Evolutionary conservation across 1,140 invertebrate genomes (phyloP), one percentile per base, ranked within the genome.

Genomic region (Rhizoglyphus robini): DNA sequence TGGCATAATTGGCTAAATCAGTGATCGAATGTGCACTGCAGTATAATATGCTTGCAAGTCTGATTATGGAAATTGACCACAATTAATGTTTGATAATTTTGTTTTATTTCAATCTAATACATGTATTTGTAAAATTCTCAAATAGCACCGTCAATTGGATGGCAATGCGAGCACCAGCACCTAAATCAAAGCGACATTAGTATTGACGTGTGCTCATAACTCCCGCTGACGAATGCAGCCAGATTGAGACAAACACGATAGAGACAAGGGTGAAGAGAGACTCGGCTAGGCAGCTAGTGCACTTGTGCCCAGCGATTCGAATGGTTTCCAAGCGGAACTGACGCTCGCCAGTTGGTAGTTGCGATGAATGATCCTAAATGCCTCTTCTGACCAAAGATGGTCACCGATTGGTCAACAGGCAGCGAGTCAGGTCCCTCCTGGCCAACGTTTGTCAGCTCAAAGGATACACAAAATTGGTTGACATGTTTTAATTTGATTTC

Each of bases 401-500:
- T n/a, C n/a, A n/a, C n/a, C n/a, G n/a, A n/a, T n/a, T n/a, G n/a
- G n/a, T n/a, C n/a, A n/a, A n/a, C n/a, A n/a, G n/a, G n/a, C n/a
- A n/a, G n/a, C n/a, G n/a, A n/a, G n/a, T n/a, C n/a, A n/a, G n/a
- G n/a, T n/a, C n/a, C n/a, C n/a, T n/a, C n/a, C n/a, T n/a, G n/a
- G n/a, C n/a, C n/a, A n/a, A n/a, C n/a, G n/a, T n/a, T n/a, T n/a
- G n/a, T n/a, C n/a, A n/a, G n/a, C n/a, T n/a, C n/a, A n/a, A n/a
- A n/a, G n/a, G n/a, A n/a, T n/a, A 5, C 31, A 25, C 15, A 5
- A 8, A 32, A 11, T 8, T 8, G 8, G 31, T 25, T 25, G 51
- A 54, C 51, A 54, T 54, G 51, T 54, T 8, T 54, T 54, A 5
- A 54, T 54, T 54, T 20, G 51, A 54, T 54, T 8, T 54, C 51